Percentiles rank a stretch among this genome's conserved stretches.
Evolutionary conservation across 1,140 invertebrate genomes (phyloP).

Genomic region (Hetaerina americana): DNA sequence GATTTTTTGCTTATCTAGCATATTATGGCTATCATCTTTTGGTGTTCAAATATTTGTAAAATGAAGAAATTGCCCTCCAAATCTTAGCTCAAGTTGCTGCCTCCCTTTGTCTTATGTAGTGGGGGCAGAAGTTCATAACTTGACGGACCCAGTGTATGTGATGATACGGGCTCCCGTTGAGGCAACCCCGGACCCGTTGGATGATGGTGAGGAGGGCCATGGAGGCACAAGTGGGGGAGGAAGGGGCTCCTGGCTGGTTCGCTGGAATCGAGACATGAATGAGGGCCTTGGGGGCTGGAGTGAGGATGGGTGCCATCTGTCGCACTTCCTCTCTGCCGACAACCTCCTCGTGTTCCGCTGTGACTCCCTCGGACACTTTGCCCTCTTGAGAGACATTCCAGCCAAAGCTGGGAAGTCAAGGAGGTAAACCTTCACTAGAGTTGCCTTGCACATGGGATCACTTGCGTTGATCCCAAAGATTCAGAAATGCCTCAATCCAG

Average conservation of each 20-base stretch:
- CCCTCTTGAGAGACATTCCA: conserved; percentile 52
- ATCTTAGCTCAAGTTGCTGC: too few species aligned
- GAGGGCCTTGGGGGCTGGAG: conserved; percentile 50
- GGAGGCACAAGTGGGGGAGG: not conserved
- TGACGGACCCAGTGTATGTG: conserved; percentile 51
- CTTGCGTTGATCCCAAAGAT: too few species aligned
- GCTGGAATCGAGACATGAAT: conserved; percentile 50
- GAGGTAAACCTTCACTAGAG: too few species aligned
- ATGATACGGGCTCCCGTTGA: conserved; percentile 41
- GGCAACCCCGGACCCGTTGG: conserved; percentile 30
- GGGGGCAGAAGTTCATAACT: conserved; percentile 36
- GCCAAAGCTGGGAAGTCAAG: conserved; percentile 4
- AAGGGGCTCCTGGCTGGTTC: conserved; percentile 38
- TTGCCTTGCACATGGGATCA: too few species aligned
- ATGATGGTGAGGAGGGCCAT: conserved; percentile 15
- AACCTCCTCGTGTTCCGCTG: conserved; percentile 66
- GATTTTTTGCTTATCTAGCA: too few species aligned
- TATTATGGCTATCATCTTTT: too few species aligned
- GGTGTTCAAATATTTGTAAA: too few species aligned
- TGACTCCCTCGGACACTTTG: conserved; percentile 65
- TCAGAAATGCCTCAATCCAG: too few species aligned
- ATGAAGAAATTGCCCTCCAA: too few species aligned
- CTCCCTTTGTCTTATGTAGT: conserved; percentile 26
- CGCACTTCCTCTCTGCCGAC: conserved; percentile 33
- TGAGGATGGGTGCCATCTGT: conserved; percentile 49